Evolutionary conservation across 1,140 invertebrate species (phyloP).

Genomic region (Nilaparvata lugens): DNA sequence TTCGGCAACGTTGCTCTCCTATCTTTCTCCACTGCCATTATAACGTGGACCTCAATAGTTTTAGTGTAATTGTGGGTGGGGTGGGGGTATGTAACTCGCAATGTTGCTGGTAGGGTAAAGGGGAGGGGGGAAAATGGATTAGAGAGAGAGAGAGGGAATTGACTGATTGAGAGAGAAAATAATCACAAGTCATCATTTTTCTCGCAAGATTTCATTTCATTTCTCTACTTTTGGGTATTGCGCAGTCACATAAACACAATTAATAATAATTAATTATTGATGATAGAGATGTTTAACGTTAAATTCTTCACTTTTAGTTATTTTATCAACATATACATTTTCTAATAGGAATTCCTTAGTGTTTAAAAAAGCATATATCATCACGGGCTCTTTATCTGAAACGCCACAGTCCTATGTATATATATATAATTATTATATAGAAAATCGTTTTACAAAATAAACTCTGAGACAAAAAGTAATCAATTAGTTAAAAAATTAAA

Average conservation of each 20-base stretch:
- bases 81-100: conserved; percentile 17
- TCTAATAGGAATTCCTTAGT: conserved; percentile 38
- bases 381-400: conserved; percentile 21
- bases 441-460: conserved; percentile 26
- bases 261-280: background rate
- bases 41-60: too few species aligned
- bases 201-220: conserved; percentile 24
- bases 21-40: too few species aligned
- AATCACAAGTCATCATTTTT: conserved; percentile 18
- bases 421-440: conserved; percentile 15
- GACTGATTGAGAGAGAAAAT: conserved; percentile 5
- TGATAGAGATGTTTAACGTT: background rate
- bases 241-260: background rate
- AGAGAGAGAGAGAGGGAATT: conserved; percentile 5
- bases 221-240: conserved; percentile 19
- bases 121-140: background rate
- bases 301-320: too few species aligned
- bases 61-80: too few species aligned
- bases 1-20: too few species aligned
- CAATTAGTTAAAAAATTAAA: conserved; percentile 24
- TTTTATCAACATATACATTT: conserved; percentile 20
- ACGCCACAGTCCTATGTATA: conserved; percentile 2
- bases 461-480: conserved; percentile 26
- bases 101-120: conserved; percentile 18
- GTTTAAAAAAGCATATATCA: conserved; percentile 30